A percentile compares a stretch with the other conserved stretches of the same genome.
Conservation (phyloP, 1,140 invertebrate genomes). For the Yoshiicerus persimilis region DNA sequence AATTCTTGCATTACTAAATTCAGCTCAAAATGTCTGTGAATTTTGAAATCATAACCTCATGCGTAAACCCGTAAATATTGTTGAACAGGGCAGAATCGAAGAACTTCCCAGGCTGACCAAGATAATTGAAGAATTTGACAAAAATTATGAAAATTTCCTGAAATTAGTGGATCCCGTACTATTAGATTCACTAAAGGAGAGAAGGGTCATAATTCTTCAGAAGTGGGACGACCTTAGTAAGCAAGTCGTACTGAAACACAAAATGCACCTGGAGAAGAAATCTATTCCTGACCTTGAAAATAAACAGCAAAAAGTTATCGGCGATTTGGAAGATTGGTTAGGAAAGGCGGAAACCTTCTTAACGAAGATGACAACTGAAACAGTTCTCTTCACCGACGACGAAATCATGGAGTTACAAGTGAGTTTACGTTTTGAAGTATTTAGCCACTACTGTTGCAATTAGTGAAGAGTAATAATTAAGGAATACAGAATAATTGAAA, state of each 20-base stretch:
- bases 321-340: constrained; percentile 59
- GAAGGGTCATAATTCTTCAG: constrained; percentile 52
- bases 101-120: constrained; percentile 40
- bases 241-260: constrained; percentile 35
- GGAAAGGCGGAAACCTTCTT: constrained; percentile 57
- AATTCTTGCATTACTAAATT: too few species aligned
- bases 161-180: constrained; percentile 66
- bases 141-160: constrained; percentile 62
- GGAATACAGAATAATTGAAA: too few species aligned
- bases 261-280: neutral
- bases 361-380: constrained; percentile 65
- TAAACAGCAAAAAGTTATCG: constrained; percentile 40
- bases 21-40: too few species aligned
- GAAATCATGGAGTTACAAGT: constrained; percentile 53
- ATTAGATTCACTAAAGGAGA: constrained; percentile 64
- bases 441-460: neutral
- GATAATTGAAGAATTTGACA: constrained; percentile 42
- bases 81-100: constrained; percentile 38
- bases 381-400: constrained; percentile 70
- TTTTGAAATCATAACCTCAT: too few species aligned
- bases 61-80: too few species aligned
- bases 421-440: neutral
- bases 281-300: constrained; percentile 36
- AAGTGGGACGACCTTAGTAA: constrained; percentile 52
- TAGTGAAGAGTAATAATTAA: too few species aligned